phyloP scores from a whole-genome alignment of 2,888 invertebrate genomes.

The Drosophila leonis region DNA sequence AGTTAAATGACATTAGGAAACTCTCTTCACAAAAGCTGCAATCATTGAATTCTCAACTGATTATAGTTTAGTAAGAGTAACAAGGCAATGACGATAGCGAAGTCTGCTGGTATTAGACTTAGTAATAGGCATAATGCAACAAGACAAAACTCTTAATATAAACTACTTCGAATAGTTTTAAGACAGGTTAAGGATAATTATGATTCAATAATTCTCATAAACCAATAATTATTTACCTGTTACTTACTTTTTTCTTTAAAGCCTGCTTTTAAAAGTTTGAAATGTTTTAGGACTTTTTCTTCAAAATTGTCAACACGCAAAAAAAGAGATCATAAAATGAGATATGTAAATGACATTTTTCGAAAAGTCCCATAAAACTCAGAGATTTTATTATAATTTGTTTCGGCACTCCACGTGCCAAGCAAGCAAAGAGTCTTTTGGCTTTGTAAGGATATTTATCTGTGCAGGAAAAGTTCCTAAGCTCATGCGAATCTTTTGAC shows the following conservation, averaged over 20 bases:
- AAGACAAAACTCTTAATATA: not conserved
- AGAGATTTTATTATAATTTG: slow-evolving; percentile 72
- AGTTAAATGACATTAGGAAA: not conserved
- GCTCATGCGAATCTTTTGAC: slow-evolving; percentile 61
- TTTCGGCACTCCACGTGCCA: not conserved
- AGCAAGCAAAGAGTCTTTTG: not conserved
- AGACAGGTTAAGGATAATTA: too few species aligned
- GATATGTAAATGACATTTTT: slow-evolving; percentile 81
- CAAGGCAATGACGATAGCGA: not conserved
- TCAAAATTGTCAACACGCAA: not conserved
- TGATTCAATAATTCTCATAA: not conserved
- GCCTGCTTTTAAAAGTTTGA: not conserved
- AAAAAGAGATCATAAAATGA: slow-evolving; percentile 65
- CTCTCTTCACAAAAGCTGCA: not conserved
- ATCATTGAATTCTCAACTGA: not conserved
- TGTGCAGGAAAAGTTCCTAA: slow-evolving; percentile 38
- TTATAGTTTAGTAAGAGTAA: not conserved
- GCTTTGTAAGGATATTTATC: not conserved
- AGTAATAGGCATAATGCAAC: not conserved
- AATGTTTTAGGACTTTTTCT: not conserved
- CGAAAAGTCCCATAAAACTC: slow-evolving; percentile 69
- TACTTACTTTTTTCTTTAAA: too few species aligned
- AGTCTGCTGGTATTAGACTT: not conserved
- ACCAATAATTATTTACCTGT: not conserved
- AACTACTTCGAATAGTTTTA: not conserved